Evolutionary conservation across 64 coral and sea anemone genomes (phyloP).

Genomic region (Porites australiensis): DNA sequence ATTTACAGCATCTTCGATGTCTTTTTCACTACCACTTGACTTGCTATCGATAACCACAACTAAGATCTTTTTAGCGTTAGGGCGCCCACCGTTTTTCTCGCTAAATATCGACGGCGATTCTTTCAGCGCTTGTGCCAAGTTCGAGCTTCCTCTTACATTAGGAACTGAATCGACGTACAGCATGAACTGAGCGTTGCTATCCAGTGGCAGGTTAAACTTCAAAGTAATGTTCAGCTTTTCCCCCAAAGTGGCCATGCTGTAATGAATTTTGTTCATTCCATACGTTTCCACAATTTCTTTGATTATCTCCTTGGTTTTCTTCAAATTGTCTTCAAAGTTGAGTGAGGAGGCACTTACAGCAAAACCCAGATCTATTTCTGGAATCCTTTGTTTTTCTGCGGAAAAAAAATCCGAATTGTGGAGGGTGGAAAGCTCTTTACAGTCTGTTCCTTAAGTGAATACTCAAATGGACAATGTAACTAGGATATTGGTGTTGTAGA

Average conservation of each 20-base stretch:
- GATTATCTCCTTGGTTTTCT: constrained; percentile 60
- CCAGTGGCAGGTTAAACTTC: constrained; percentile 32
- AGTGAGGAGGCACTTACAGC: constrained; percentile 57
- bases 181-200: constrained; percentile 3
- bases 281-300: constrained; percentile 62
- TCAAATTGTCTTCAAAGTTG: constrained; percentile 31
- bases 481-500: too few species aligned
- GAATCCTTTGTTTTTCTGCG: constrained; percentile 53
- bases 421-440: neutral
- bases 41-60: constrained; percentile 86
- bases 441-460: too few species aligned
- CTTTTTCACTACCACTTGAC: constrained; percentile 52
- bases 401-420: neutral
- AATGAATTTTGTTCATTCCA: constrained; percentile 64
- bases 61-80: constrained; percentile 71
- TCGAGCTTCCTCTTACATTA: neutral
- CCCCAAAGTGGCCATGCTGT: constrained; percentile 58
- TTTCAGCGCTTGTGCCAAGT: constrained; percentile 32
- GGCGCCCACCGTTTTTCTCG: constrained; percentile 25
- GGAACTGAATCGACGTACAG: neutral
- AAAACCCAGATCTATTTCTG: constrained; percentile 75
- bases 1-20: constrained; percentile 30
- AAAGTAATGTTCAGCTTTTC: constrained; percentile 28
- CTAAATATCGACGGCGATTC: constrained; percentile 20
- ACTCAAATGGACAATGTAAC: too few species aligned